Conservation (phyloP, 2,888 invertebrate genomes). For the Campaea margaritaria region DNA sequence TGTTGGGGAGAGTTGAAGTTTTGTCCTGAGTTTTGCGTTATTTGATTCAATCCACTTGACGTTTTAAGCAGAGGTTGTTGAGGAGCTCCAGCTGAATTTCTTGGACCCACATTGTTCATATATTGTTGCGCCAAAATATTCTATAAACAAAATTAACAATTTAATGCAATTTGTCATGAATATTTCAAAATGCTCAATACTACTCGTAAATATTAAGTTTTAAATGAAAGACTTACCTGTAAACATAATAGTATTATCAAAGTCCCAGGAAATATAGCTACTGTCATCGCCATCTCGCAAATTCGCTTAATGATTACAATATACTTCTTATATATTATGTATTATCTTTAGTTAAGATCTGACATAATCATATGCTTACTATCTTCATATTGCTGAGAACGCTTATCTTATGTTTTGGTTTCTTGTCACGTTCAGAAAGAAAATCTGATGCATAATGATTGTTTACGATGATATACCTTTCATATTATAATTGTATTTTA, state of each 20-base stretch:
- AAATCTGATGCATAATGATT: slow-evolving; percentile 45
- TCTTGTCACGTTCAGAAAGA: slow-evolving; percentile 53
- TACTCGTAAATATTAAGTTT: background rate
- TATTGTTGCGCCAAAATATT: slow-evolving; percentile 30
- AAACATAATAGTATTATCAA: slow-evolving; percentile 55
- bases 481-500: too few species aligned
- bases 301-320: slow-evolving; percentile 52
- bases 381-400: slow-evolving; percentile 45
- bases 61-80: slow-evolving; percentile 17
- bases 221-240: slow-evolving; percentile 41
- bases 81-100: slow-evolving; percentile 14
- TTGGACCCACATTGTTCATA: slow-evolving; percentile 24
- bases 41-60: slow-evolving; percentile 11
- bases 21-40: slow-evolving; percentile 23
- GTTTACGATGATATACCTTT: slow-evolving; percentile 21
- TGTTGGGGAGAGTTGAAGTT: slow-evolving; percentile 37
- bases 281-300: slow-evolving; percentile 60
- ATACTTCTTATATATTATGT: slow-evolving; percentile 60
- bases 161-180: background rate
- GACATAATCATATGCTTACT: slow-evolving; percentile 52
- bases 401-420: slow-evolving; percentile 54
- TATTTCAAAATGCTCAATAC: too few species aligned
- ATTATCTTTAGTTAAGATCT: slow-evolving; percentile 56
- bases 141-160: slow-evolving; percentile 27
- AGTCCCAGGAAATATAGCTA: slow-evolving; percentile 53